These are phyloP conservation scores for Chromis chromis DNA, from an alignment of 2,797 vertebrate species.

Conservation along the genomic window DNA sequence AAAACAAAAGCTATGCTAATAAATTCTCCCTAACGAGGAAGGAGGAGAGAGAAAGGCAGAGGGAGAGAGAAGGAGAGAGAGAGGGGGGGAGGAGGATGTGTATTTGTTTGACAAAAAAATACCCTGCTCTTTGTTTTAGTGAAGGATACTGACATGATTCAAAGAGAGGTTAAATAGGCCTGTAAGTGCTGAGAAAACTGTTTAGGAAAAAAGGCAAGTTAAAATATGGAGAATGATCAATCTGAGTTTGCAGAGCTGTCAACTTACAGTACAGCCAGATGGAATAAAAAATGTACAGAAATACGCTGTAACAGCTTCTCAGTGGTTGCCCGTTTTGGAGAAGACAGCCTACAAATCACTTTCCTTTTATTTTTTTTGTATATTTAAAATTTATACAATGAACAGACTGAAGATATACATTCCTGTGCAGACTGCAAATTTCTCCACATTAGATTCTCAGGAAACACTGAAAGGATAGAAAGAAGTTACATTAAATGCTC, in stretches of 20 bases:
- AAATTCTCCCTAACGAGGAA: constrained; percentile 81
- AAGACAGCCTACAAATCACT: constrained; percentile 13
- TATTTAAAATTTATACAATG: constrained; percentile 2
- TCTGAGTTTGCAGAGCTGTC: constrained; percentile 55
- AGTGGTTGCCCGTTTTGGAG: constrained; percentile 4
- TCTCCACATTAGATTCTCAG: background rate
- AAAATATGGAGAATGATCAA: constrained; percentile 54
- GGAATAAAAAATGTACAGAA: constrained; percentile 23
- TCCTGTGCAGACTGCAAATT: background rate
- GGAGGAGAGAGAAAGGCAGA: constrained; percentile 62
- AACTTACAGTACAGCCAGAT: constrained; percentile 29
- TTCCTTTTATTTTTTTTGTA: background rate
- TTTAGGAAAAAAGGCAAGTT: background rate
- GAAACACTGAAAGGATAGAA: background rate
- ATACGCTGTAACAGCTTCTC: constrained; percentile 5
- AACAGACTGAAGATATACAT: background rate
- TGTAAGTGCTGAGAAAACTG: constrained; percentile 69
- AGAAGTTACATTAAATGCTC: background rate
- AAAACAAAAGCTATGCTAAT: constrained; percentile 86
- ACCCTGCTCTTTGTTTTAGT: constrained; percentile 74
- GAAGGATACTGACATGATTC: constrained; percentile 73
- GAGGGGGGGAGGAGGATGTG: constrained; percentile 47
- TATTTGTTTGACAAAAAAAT: constrained; percentile 84
- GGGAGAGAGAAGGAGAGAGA: constrained; percentile 40
- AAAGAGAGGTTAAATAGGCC: constrained; percentile 79